Evolutionary conservation across 2,888 invertebrate species (phyloP).

Genomic region (Agrypnus murinus): DNA sequence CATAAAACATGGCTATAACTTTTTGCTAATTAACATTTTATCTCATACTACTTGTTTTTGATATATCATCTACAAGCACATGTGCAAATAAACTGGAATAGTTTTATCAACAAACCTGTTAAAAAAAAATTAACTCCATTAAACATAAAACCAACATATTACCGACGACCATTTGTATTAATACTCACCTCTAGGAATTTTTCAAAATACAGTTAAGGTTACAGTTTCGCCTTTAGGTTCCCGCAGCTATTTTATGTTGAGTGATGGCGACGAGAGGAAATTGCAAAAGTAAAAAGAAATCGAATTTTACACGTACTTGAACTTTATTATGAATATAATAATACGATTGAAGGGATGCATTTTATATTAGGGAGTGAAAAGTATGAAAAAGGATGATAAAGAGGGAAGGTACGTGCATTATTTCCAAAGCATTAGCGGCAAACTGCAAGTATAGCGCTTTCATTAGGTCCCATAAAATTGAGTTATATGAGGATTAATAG

Average conservation of each 20-base stretch:
- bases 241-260: background rate
- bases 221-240: background rate
- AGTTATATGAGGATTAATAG: slow-evolving; percentile 38
- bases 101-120: background rate
- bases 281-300: background rate
- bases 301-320: background rate
- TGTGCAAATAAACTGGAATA: background rate
- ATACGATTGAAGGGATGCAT: background rate
- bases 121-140: background rate
- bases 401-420: slow-evolving; percentile 21
- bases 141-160: background rate
- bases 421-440: slow-evolving; percentile 31
- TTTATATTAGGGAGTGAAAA: background rate
- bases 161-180: background rate
- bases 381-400: too few species aligned
- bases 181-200: background rate
- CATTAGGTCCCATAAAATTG: slow-evolving; percentile 41
- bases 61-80: background rate
- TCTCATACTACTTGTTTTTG: background rate
- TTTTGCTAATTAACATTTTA: slow-evolving; percentile 11
- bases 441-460: slow-evolving; percentile 30
- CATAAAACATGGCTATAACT: background rate
- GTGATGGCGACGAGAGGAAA: background rate
- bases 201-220: background rate
- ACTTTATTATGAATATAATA: slow-evolving; percentile 16